Percentiles rank a stretch among this genome's conserved stretches.
These are phyloP conservation scores for Dipodomys ordii DNA, from an alignment of 2,113 vertebrate genomes.

Conservation along the genomic window DNA sequence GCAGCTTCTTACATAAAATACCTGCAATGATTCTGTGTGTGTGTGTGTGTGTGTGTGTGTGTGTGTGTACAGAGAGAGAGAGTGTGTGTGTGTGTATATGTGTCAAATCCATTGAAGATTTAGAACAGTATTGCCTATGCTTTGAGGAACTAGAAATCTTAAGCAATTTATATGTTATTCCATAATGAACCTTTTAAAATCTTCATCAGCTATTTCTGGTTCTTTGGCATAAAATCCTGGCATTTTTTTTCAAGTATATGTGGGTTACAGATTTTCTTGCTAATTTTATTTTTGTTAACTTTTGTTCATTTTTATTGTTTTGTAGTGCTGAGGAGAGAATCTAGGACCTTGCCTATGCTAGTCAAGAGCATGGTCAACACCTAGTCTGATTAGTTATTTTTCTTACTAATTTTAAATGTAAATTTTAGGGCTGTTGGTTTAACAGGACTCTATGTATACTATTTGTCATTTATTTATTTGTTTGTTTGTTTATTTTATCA, in stretches of 20 bases:
- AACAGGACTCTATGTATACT: not conserved
- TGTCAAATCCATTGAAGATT: constrained; percentile 71
- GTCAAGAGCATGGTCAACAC: not conserved
- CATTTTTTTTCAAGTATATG: not conserved
- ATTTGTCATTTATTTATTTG: no score
- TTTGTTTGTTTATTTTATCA: no score
- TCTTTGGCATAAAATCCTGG: not conserved
- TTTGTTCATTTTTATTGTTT: not conserved
- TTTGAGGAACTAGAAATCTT: constrained; percentile 75
- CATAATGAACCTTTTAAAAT: not conserved
- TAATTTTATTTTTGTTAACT: not conserved
- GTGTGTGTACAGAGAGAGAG: no score
- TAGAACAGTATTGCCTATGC: constrained; percentile 64
- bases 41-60: no score
- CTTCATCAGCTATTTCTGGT: not conserved
- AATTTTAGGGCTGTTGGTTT: not conserved
- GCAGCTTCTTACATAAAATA: constrained; percentile 73
- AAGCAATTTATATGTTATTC: constrained; percentile 35
- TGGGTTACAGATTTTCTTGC: not conserved
- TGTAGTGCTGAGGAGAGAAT: not conserved
- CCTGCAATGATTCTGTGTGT: constrained; percentile 3
- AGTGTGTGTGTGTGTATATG: not conserved
- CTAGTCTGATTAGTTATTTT: not conserved
- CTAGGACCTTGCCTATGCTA: not conserved
- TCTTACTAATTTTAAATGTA: constrained; percentile 26